phyloP scores from a whole-genome alignment of 2,113 vertebrate species.

The Hemiscyllium ocellatum region DNA sequence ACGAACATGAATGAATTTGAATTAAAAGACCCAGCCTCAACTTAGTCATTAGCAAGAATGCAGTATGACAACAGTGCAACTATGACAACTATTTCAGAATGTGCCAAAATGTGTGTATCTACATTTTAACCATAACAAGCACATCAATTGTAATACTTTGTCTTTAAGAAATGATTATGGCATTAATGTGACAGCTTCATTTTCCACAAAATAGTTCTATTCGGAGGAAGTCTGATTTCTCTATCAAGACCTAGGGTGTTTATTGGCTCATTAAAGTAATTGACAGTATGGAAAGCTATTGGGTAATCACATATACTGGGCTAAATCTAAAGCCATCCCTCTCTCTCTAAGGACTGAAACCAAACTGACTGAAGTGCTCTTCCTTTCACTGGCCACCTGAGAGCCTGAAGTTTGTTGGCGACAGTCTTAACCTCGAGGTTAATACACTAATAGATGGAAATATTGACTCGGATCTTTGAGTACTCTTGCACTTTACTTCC shows the following conservation, averaged over 20 bases:
- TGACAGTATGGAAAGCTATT: neutral
- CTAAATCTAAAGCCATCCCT: neutral
- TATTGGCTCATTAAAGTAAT: neutral
- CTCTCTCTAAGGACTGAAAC: neutral
- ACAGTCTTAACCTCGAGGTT: neutral
- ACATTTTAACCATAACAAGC: neutral
- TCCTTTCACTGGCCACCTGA: conserved; percentile 31
- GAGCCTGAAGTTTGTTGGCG: conserved; percentile 11
- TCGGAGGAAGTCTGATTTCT: neutral
- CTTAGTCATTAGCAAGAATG: neutral
- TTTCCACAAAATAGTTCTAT: neutral
- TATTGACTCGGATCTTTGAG: conserved; percentile 1
- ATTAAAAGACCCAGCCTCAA: neutral
- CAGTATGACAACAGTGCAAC: neutral
- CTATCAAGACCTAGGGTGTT: neutral
- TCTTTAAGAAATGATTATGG: neutral
- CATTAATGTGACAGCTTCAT: neutral
- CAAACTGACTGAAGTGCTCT: neutral
- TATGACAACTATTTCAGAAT: neutral
- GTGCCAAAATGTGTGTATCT: neutral
- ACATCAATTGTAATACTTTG: neutral
- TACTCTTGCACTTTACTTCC: neutral
- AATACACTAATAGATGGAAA: conserved; percentile 24
- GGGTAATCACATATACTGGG: neutral
- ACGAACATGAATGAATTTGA: neutral